phyloP scores from a whole-genome alignment of 2,888 invertebrate genomes.

The Helleia helle region DNA sequence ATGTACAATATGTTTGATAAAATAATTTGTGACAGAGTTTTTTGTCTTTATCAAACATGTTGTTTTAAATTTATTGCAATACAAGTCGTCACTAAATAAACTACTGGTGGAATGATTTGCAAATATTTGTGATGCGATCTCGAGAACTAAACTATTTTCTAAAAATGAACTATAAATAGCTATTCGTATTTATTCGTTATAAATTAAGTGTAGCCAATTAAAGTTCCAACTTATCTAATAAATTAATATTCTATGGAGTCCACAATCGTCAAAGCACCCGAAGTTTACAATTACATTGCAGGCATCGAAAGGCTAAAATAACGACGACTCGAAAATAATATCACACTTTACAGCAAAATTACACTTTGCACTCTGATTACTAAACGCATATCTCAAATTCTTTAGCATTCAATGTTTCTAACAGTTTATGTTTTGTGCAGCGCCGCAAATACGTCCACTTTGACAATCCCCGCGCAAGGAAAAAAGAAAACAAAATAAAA shows the following conservation, averaged over 20 bases:
- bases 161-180: slow-evolving; percentile 47
- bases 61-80: slow-evolving; percentile 41
- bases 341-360: slow-evolving; percentile 67
- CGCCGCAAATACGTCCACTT: slow-evolving; percentile 63
- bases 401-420: slow-evolving; percentile 43
- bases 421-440: slow-evolving; percentile 51
- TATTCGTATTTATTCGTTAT: slow-evolving; percentile 32
- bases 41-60: slow-evolving; percentile 52
- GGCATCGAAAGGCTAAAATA: slow-evolving; percentile 67
- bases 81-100: slow-evolving; percentile 31
- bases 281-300: slow-evolving; percentile 67
- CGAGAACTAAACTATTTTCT: slow-evolving; percentile 63
- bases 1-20: slow-evolving; percentile 65
- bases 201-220: slow-evolving; percentile 18
- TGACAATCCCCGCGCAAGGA: slow-evolving; percentile 60
- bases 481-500: slow-evolving; percentile 39
- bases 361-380: slow-evolving; percentile 58
- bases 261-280: slow-evolving; percentile 74
- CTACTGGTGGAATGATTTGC: slow-evolving; percentile 35
- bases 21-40: slow-evolving; percentile 21
- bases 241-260: slow-evolving; percentile 66
- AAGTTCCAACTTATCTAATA: slow-evolving; percentile 34
- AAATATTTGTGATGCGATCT: slow-evolving; percentile 51
- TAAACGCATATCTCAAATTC: slow-evolving; percentile 39
- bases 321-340: slow-evolving; percentile 66